A percentile compares a stretch with the other conserved stretches of the same genome.
Conservation (phyloP, 2,797 vertebrate genomes). For the Sebastes variabilis region DNA sequence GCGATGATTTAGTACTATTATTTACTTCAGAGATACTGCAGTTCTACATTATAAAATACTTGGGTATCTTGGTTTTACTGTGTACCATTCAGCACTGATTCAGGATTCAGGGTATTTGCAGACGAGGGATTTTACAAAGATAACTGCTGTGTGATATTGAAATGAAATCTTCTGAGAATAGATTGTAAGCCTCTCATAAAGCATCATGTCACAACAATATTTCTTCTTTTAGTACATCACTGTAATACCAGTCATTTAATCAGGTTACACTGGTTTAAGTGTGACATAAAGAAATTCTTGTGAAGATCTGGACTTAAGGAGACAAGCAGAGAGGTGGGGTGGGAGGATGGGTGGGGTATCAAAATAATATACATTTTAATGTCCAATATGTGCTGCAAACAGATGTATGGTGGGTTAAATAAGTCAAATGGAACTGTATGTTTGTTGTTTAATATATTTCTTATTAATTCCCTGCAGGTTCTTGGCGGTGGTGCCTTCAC, state of each 20-base stretch:
- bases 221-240: background rate
- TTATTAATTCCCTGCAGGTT: conserved; percentile 82
- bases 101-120: background rate
- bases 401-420: background rate
- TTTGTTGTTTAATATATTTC: background rate
- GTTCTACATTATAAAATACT: background rate
- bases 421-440: background rate
- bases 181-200: background rate
- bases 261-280: accelerated
- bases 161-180: too few species aligned
- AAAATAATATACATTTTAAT: background rate
- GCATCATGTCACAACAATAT: background rate
- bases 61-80: background rate
- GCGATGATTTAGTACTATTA: background rate
- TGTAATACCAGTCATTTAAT: background rate
- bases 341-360: background rate
- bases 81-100: background rate
- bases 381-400: background rate
- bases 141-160: background rate
- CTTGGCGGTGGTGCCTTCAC: conserved; percentile 95
- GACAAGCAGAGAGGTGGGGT: background rate
- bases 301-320: background rate
- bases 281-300: background rate
- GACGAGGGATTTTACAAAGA: background rate
- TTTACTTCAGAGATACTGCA: background rate